Conservation (phyloP, 2,113 vertebrate species). For the Tachycineta bicolor region DNA sequence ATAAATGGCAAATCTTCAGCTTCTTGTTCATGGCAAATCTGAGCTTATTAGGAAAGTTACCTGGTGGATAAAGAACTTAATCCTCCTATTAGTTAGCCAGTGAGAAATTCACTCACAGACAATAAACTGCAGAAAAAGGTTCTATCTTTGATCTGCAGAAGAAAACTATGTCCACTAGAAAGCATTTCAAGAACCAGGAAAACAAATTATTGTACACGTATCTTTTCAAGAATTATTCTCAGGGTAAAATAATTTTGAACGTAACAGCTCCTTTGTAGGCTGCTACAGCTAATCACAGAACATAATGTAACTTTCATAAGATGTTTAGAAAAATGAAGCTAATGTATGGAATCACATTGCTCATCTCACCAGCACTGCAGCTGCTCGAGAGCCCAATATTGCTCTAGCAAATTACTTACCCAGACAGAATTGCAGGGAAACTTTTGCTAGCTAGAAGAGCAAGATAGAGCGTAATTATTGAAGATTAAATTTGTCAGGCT, state of each 20-base stretch:
- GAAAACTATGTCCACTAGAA: background rate
- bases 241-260: background rate
- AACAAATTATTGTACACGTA: background rate
- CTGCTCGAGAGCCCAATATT: background rate
- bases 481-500: slow-evolving; percentile 31
- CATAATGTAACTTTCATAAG: background rate
- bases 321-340: background rate
- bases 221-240: background rate
- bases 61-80: background rate
- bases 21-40: background rate
- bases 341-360: background rate
- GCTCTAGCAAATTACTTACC: background rate
- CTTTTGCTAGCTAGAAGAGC: background rate
- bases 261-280: background rate
- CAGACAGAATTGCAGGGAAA: background rate
- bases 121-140: background rate
- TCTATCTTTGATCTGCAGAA: background rate
- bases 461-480: background rate
- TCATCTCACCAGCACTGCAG: background rate
- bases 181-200: background rate
- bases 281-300: background rate
- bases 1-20: background rate
- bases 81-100: background rate
- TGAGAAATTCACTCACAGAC: background rate
- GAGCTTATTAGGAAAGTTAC: background rate